phyloP scores from a whole-genome alignment of 2,888 invertebrate species.

The Lepidonotus clava region DNA sequence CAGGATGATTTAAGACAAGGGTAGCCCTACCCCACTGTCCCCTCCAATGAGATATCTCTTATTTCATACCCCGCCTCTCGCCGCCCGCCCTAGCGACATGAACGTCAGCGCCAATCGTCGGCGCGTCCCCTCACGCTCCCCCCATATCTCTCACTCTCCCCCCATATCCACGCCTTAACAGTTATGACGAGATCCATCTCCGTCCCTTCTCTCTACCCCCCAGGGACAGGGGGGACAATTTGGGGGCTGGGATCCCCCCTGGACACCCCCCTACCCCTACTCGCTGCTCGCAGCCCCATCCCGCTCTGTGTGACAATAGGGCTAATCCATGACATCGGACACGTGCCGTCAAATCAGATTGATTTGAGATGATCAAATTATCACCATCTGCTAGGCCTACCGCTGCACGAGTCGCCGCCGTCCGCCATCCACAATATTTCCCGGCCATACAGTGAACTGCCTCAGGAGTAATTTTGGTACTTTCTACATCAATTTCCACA shows the following conservation, averaged over 20 bases:
- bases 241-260: too few species aligned
- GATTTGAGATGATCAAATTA: slow-evolving; percentile 49
- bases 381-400: slow-evolving; percentile 51
- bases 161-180: background rate
- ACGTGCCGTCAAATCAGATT: slow-evolving; percentile 33
- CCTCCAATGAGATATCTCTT: background rate
- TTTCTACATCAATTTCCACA: too few species aligned
- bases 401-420: too few species aligned
- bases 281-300: background rate
- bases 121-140: background rate
- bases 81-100: background rate
- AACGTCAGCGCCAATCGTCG: background rate
- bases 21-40: too few species aligned
- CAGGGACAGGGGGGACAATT: background rate
- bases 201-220: background rate
- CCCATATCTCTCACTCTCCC: background rate
- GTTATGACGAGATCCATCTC: background rate
- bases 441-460: too few species aligned
- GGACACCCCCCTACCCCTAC: background rate
- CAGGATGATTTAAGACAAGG: too few species aligned
- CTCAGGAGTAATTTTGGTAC: too few species aligned
- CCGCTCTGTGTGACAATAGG: slow-evolving; percentile 29
- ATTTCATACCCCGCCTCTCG: background rate
- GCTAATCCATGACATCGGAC: slow-evolving; percentile 49
- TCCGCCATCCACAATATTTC: too few species aligned